Conservation (phyloP, 2,888 invertebrate genomes). For the Rhopalosiphum nymphaeae region DNA sequence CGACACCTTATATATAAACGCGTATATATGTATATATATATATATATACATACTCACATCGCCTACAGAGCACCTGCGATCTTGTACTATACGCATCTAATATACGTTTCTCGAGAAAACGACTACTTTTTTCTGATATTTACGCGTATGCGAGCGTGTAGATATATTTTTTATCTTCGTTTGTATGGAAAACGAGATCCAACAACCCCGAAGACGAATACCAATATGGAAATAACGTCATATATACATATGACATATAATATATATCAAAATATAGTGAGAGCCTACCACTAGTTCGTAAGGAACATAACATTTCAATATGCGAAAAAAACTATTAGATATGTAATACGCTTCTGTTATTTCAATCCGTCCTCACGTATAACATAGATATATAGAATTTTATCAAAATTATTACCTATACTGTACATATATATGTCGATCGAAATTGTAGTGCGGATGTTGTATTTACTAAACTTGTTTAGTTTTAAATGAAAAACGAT, state of each 20-base stretch:
- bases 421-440: background rate
- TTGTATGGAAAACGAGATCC: constrained; percentile 42
- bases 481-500: background rate
- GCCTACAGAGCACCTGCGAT: constrained; percentile 53
- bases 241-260: background rate
- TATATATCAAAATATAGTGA: background rate
- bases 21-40: background rate
- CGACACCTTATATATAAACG: background rate
- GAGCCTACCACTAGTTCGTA: background rate
- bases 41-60: background rate
- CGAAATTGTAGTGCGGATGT: background rate
- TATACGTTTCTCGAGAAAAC: constrained; percentile 47
- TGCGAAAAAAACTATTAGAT: background rate
- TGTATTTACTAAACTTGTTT: background rate
- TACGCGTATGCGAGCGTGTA: background rate
- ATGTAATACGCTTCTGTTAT: background rate
- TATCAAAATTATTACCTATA: background rate
- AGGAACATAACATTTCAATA: background rate
- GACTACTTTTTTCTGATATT: constrained; percentile 20
- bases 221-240: background rate
- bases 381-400: background rate
- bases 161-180: constrained; percentile 12
- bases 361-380: background rate
- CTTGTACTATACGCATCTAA: constrained; percentile 2
- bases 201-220: background rate